These are phyloP conservation scores for Elysia chlorotica DNA, from an alignment of 1,140 invertebrate species.

Conservation along the genomic window DNA sequence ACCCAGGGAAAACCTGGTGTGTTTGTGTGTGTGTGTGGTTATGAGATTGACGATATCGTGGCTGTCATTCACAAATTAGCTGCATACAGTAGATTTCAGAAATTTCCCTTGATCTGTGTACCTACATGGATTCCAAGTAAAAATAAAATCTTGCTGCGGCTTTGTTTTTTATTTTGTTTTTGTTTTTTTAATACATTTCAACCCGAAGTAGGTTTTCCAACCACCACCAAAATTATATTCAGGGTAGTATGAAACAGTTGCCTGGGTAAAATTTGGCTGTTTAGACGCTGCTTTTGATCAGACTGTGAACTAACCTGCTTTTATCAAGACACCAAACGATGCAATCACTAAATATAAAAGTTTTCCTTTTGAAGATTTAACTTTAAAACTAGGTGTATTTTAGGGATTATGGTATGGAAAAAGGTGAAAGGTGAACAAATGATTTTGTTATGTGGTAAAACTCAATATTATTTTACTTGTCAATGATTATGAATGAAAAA, in stretches of 20 bases:
- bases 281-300: too few relatives aligned
- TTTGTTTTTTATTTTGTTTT: too few relatives aligned
- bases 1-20: slow-evolving; percentile 47
- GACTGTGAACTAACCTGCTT: too few relatives aligned
- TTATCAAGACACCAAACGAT: too few relatives aligned
- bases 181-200: too few relatives aligned
- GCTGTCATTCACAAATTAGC: background rate
- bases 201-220: too few relatives aligned
- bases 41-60: background rate
- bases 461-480: background rate
- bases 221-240: too few relatives aligned
- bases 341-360: too few relatives aligned
- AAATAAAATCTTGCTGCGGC: background rate
- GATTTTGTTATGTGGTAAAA: background rate
- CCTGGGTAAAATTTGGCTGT: too few relatives aligned
- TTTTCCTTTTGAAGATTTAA: too few relatives aligned
- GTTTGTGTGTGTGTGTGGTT: background rate
- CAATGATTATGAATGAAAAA: background rate
- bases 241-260: too few relatives aligned
- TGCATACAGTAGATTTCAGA: background rate
- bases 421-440: background rate
- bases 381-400: background rate
- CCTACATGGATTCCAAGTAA: background rate
- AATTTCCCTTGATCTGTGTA: background rate
- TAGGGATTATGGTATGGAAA: background rate